Evolutionary conservation across 2,888 invertebrate species (phyloP), one percentile per base, ranked within the genome.

Genomic region (Hydraecia micacea): DNA sequence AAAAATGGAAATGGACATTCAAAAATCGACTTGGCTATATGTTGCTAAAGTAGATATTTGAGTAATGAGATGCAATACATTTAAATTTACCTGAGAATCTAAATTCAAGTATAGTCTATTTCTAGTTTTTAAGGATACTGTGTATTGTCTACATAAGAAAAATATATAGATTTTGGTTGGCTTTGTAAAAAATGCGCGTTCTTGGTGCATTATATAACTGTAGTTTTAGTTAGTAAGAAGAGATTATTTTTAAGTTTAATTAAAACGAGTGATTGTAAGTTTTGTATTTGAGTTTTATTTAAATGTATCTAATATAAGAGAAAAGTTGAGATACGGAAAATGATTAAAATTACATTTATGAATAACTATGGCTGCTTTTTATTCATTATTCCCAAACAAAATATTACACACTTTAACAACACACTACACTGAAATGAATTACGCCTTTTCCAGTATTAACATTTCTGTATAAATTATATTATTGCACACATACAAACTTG

Each of bases 281-380:
- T 86, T 89, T 86, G 83, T 88, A 87, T 86, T 88, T 85, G 76
- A 87, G 83, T 87, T 87, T 72, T 87, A 85, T 86, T 84, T 79
- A 84, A 77, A 73, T 81, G 77, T 83, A 79, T 80, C 74, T 77
- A 78, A 25, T 65, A 6, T 81, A 82, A 68, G 74, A 81, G 74
- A 79, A 68, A 77, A 81, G 6, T 65, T 84, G 73, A 84, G 77
- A 82, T 81, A 84, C 80, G 65, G 65, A 81, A 81, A 83, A 80
- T 72, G 67, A 88, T 80, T 85, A 79, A 87, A 87, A 86, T 75
- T 79, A 83, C 81, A 83, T 75, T 79, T 72, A 87, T 46, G 58
- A 76, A 66, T 80, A 83, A 52, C 42, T 25, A 66, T 36, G 21
- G 9, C 36, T 62, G 80, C 1, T 80, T 79, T 79, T 75, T 39